Conservation (phyloP, 1,140 invertebrate species). For the Drosophila orena region DNA sequence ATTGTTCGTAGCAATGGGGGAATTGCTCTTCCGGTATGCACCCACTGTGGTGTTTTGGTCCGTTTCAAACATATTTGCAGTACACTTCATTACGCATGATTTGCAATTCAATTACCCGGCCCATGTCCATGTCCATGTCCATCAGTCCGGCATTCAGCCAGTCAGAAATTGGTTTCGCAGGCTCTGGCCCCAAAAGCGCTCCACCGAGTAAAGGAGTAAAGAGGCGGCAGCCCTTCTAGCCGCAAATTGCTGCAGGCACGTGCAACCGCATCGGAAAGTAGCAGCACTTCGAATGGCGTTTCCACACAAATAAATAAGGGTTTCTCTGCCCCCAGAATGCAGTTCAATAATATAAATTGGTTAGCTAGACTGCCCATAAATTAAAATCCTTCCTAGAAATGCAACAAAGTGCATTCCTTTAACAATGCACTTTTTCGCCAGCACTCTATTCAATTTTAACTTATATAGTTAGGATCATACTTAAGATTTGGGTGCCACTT, state of each 20-base stretch:
- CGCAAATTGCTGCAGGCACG: constrained; percentile 35
- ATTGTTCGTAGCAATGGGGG: too few species aligned
- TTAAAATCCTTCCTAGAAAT: too few species aligned
- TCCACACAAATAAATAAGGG: not conserved
- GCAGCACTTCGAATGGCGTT: not conserved
- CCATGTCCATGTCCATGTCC: constrained; percentile 36
- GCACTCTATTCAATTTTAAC: not conserved
- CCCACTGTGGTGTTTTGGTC: not conserved
- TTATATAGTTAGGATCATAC: not conserved
- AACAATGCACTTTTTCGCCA: not conserved
- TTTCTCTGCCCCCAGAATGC: constrained; percentile 1
- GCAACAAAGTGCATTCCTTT: too few species aligned
- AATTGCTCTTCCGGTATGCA: not conserved
- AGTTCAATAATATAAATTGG: not conserved
- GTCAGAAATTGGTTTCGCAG: constrained; percentile 43
- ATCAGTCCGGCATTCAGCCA: constrained; percentile 37
- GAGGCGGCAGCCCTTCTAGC: constrained; percentile 13
- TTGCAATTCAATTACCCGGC: constrained; percentile 80
- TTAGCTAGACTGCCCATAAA: too few species aligned
- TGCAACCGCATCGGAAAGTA: constrained; percentile 18
- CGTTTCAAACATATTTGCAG: constrained; percentile 67
- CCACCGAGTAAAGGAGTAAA: not conserved
- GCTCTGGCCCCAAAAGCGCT: constrained; percentile 4
- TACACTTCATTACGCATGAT: constrained; percentile 78
- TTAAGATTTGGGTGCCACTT: constrained; percentile 36